Evolutionary conservation across 2,888 invertebrate species (phyloP).

Genomic region (Lasiommata megera): DNA sequence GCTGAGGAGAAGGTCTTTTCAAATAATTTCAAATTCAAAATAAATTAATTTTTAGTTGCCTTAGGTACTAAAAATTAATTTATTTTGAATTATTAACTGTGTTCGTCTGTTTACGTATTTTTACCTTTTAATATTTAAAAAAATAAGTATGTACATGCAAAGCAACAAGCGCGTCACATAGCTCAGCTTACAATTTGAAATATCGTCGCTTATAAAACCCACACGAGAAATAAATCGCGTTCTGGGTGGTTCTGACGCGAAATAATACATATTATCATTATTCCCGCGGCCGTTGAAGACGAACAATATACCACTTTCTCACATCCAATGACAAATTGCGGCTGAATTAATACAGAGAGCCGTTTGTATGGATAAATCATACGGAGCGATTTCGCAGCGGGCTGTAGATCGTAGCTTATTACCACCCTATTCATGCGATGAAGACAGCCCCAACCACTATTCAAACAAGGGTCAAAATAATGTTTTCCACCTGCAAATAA

Average conservation of each 20-base stretch:
- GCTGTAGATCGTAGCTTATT: slow-evolving; percentile 45
- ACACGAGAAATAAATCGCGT: slow-evolving; percentile 34
- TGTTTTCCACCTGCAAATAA: slow-evolving; percentile 23
- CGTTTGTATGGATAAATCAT: slow-evolving; percentile 66
- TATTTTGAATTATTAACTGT: too few relatives aligned
- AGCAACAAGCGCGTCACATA: not conserved
- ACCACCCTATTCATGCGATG: slow-evolving; percentile 28
- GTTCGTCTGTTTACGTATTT: too few relatives aligned
- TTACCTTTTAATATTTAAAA: not conserved
- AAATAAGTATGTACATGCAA: not conserved
- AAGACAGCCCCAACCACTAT: slow-evolving; percentile 20
- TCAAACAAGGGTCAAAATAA: slow-evolving; percentile 32
- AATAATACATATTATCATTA: slow-evolving; percentile 43
- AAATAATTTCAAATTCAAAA: too few relatives aligned
- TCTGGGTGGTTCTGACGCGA: slow-evolving; percentile 45
- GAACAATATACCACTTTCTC: slow-evolving; percentile 73
- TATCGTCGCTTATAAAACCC: slow-evolving; percentile 27
- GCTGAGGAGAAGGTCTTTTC: too few relatives aligned
- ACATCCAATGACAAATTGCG: slow-evolving; percentile 72
- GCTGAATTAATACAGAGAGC: slow-evolving; percentile 66
- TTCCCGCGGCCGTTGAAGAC: slow-evolving; percentile 52
- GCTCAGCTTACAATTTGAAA: slow-evolving; percentile 25
- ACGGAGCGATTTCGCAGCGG: slow-evolving; percentile 58
- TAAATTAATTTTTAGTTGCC: too few relatives aligned
- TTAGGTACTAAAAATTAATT: too few relatives aligned